Evolutionary conservation across 1,140 invertebrate genomes (phyloP).

Genomic region (Sycophila sp.): DNA sequence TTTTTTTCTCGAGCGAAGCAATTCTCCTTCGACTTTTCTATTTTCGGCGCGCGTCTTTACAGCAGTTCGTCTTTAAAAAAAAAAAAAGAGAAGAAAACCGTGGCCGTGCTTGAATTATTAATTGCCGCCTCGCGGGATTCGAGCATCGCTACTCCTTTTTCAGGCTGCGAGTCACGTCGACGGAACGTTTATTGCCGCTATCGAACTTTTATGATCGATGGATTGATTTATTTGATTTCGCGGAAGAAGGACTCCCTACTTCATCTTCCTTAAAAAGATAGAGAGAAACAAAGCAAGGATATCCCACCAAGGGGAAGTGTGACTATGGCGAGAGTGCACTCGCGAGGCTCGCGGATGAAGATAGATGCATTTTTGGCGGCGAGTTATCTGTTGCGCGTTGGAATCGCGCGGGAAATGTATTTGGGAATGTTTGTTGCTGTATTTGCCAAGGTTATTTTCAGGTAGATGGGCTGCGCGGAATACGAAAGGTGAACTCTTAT

Average conservation of each 20-base stretch:
- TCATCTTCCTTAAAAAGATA: not conserved
- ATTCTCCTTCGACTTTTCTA: not conserved
- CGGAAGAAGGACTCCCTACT: no score
- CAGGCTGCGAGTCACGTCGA: constrained; percentile 1
- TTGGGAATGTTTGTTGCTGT: not conserved
- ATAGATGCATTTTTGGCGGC: not conserved
- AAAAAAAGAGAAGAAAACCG: no score
- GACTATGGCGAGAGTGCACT: not conserved
- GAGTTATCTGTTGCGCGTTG: constrained; percentile 3
- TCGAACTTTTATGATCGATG: constrained; percentile 1
- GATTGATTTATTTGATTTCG: constrained; percentile 17
- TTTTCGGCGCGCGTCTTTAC: not conserved
- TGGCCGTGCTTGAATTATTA: constrained; percentile 13
- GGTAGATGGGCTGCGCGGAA: no score
- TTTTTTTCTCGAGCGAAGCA: not conserved
- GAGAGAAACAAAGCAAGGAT: not conserved
- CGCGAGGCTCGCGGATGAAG: not conserved
- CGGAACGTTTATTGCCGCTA: constrained; percentile 3
- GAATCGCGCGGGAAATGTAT: not conserved
- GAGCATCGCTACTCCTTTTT: not conserved
- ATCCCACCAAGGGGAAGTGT: not conserved
- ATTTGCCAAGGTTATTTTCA: no score
- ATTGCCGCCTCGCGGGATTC: not conserved
- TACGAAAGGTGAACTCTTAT: no score
- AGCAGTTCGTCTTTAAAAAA: constrained; percentile 8